Conservation (phyloP, 2,888 invertebrate species). For the Pteria penguin region DNA sequence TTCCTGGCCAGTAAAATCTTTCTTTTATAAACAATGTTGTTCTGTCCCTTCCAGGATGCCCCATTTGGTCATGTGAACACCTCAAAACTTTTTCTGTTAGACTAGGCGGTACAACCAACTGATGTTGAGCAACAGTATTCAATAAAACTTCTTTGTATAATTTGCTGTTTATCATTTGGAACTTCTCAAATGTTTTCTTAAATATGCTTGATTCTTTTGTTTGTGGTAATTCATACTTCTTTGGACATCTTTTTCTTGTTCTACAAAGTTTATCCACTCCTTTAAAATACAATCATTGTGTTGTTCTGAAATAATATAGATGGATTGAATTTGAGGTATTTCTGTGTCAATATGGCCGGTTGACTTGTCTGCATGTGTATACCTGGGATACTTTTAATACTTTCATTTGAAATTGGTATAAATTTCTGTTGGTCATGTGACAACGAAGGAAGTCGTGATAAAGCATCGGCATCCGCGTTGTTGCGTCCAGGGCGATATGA, state of each 20-base stretch:
- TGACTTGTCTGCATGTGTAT: neutral
- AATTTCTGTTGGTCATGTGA: neutral
- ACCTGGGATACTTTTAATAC: neutral
- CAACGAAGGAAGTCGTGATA: neutral
- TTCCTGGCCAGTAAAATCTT: neutral
- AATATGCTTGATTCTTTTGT: no score
- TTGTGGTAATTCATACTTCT: neutral
- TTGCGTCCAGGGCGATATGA: slow-evolving; percentile 18
- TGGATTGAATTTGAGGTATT: neutral
- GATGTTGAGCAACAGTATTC: neutral
- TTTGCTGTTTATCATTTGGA: neutral
- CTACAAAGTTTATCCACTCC: neutral
- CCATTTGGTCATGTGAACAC: slow-evolving; percentile 1
- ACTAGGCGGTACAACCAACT: neutral
- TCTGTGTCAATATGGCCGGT: neutral
- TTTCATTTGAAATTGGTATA: slow-evolving; percentile 2
- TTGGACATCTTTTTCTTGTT: neutral
- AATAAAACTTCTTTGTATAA: neutral
- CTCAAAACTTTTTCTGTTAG: neutral
- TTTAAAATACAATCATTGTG: neutral
- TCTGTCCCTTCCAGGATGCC: slow-evolving; percentile 17
- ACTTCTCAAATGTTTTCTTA: neutral
- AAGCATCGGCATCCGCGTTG: slow-evolving; percentile 29
- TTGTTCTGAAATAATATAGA: no score
- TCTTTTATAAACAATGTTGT: slow-evolving; percentile 6